Base-by-base conservation (phyloP, 2,888 invertebrate species). In the Sminthurinus aureus region DNA sequence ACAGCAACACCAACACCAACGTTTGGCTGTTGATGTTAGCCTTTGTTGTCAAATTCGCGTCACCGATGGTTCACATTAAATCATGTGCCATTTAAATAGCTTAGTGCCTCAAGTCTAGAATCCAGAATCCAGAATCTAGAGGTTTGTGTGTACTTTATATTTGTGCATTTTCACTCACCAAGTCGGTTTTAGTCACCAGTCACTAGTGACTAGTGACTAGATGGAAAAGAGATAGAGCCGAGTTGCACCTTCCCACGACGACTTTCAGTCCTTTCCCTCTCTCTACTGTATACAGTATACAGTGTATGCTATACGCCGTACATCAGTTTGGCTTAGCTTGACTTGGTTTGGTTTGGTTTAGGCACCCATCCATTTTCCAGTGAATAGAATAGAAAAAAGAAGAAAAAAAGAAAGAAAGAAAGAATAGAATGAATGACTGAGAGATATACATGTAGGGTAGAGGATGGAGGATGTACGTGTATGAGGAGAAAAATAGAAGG, bases 11-110 rank as follows among this genome's bases (percentile, higher is more conserved):
- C 66, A 81, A 52, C 66, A 50, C 51, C 51, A 38, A 38, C 38
- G 58, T 58, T 75, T 75, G 74, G 38, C 38, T 38, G 38, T 38
- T 38, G 38, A 38, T 38, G 38, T 38, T 73, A 52, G 74, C 84
- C 71, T 79, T 76, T 58, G 74, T 71, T 84, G 84, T 84, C 84
- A 84, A 81, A 84, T 81, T 81, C 84, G 66, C 66, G 81, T 84
- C 84, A 84, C 81, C 69, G 78, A 81, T 81, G 77, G 74, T 84
- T 81, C 81, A 64, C 81, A 84, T 81, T 81, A 84, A 79, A 84
- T 78, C 84, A 84, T 84, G 74, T 67, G 78, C 78, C 81, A 84
- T 84, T 84, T 81, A 83, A 83, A 81, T 74, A 76, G 71, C 71
- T 38, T 38, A 38, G 38, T 38, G 38, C 38, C 38, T 38, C 1